A percentile compares a stretch with the other conserved stretches of the same genome.
phyloP scores from a whole-genome alignment of 2,797 vertebrate species.

The Lerista edwardsae region DNA sequence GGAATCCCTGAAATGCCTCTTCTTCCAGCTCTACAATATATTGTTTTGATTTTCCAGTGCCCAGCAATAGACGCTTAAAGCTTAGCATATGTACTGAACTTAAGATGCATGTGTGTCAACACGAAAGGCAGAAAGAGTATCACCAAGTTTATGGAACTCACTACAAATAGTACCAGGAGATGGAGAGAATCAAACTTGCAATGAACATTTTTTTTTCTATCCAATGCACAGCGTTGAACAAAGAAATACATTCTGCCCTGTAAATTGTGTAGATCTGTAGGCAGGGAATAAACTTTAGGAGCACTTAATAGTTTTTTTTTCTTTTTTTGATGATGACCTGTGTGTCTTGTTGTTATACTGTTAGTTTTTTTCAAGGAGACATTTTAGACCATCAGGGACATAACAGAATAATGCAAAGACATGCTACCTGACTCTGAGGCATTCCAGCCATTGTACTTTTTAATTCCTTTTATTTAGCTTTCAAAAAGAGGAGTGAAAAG shows the following conservation, averaged over 20 bases:
- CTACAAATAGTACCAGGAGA: background rate
- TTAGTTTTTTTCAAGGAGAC: background rate
- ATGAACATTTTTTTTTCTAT: background rate
- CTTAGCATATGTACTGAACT: background rate
- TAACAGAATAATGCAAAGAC: background rate
- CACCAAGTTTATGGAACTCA: background rate
- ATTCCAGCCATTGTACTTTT: background rate
- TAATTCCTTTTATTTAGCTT: constrained; percentile 2
- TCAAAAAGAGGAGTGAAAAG: background rate
- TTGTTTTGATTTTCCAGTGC: background rate
- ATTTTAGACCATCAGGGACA: background rate
- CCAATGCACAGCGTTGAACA: background rate
- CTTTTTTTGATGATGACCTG: background rate
- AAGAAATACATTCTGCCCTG: background rate
- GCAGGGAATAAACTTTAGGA: background rate
- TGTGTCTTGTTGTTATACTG: background rate
- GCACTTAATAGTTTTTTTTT: too few species aligned
- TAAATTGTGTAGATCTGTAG: background rate
- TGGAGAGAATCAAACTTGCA: background rate
- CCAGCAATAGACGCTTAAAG: background rate
- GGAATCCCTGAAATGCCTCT: background rate
- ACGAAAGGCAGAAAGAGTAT: background rate
- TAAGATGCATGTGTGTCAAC: background rate
- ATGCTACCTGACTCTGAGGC: background rate
- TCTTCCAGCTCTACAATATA: background rate